Base-by-base conservation (phyloP, 2,113 vertebrate species). In the Cheirogaleus medius region DNA sequence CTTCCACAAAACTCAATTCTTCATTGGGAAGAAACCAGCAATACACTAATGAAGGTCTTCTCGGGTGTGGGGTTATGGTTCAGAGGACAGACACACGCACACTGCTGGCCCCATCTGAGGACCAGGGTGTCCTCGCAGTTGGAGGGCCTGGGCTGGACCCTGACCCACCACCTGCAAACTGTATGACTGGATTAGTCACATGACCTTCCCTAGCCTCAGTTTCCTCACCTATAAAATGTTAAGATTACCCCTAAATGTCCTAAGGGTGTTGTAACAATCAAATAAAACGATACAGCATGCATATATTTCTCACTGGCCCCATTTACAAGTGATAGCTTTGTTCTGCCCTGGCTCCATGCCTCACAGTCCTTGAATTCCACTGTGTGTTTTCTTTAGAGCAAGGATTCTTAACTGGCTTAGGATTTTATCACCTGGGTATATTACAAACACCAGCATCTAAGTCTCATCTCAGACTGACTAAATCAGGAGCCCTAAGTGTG, bases 1-100 rank as follows among this genome's bases (percentile, higher is more conserved):
- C 54, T 90, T 96, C 95, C 60, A 83, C 8, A 94, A 94, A 96
- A 58, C 77, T 64, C 44, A 58, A 23, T 39, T 54, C 27, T 10
- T 86, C 47, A 58, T 23, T 17, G 17, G 37, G 66, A 96, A 89
- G 49, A 42, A 18, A 83, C 20, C 27, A 88, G 39, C n/a, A 87
- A 49, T 4, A 66, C 37, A 58, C 49, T 39, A 20, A 23, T 34
- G 56, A 74, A 68, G 54, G 56, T 82, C 29, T 87, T 71, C 84
- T 81, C 58, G 47, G 68, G 34, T 63, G 21, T 52, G n/a, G 14
- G 42, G 39, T 37, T 63, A 9, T 47, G 25, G 66, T 87, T 92
- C 25, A 47, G 58, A 82, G 64, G 44, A 78, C 39, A 47, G 42
- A 56, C 21, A 81, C 8, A 8, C 2, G n/a, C 4, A 29, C 7